Percentiles rank a stretch among this genome's conserved stretches.
Evolutionary conservation across 2,888 invertebrate species (phyloP).

Genomic region (Mythimna lalbum): DNA sequence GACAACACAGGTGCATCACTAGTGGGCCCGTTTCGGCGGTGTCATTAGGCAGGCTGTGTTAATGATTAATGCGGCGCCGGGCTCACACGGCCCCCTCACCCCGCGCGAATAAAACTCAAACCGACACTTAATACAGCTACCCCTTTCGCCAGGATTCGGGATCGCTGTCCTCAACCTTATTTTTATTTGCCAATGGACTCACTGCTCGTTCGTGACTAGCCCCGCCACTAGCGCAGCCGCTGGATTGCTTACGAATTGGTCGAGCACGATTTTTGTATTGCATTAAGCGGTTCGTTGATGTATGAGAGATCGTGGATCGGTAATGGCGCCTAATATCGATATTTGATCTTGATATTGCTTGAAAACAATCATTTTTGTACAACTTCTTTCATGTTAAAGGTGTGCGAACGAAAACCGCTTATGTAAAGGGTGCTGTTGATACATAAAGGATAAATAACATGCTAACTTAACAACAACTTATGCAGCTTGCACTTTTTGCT

Average conservation of each 20-base stretch:
- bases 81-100: constrained; percentile 78
- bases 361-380: constrained; percentile 14
- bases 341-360: constrained; percentile 40
- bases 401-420: constrained; percentile 2
- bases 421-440: constrained; percentile 45
- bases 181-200: constrained; percentile 80
- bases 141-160: constrained; percentile 88
- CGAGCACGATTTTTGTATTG: constrained; percentile 79
- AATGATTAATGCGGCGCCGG: constrained; percentile 90
- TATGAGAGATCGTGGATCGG: constrained; percentile 61
- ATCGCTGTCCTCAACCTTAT: constrained; percentile 78
- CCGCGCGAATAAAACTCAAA: constrained; percentile 87
- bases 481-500: constrained; percentile 74
- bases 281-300: constrained; percentile 72
- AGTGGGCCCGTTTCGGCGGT: constrained; percentile 85
- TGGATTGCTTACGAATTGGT: constrained; percentile 77
- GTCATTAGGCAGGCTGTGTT: constrained; percentile 90
- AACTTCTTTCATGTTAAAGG: constrained; percentile 2
- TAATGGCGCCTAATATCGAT: constrained; percentile 47
- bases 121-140: constrained; percentile 89
- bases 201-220: constrained; percentile 73
- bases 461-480: constrained; percentile 73
- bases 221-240: constrained; percentile 71
- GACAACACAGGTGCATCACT: constrained; percentile 74
- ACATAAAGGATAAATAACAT: constrained; percentile 66